Evolutionary conservation across 2,888 invertebrate genomes (phyloP), one percentile per base, ranked within the genome.

Genomic region (Xestia xanthographa): DNA sequence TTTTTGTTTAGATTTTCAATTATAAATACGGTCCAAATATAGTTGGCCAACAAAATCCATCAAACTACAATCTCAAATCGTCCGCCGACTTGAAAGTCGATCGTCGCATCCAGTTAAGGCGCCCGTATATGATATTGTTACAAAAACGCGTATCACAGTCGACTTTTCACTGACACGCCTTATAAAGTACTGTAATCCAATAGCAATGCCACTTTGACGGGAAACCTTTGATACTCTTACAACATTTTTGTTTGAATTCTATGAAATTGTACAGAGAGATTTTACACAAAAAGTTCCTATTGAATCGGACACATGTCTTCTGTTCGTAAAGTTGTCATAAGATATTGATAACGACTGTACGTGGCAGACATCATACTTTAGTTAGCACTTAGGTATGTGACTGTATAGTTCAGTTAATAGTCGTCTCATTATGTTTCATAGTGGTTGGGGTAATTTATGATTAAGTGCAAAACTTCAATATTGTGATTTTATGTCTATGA

Each of bases 91-190:
- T 91, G 95, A 95, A 95, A 95, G 95, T 91, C 88, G 92, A 91
- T 91, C 87, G 85, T 87, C 87, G 82, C 89, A 86, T 91, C 94
- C 93, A 92, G 93, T 93, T 94, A 94, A 92, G 93, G 93, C 89
- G 83, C 90, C 90, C 89, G 91, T 93, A 92, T 94, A 93, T 93
- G 92, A 94, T 94, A 95, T 94, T 94, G 92, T 95, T 92, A 91
- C 91, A 92, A 95, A 95, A 95, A 95, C 94, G 88, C 85, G 85
- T 86, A 91, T 91, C 86, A 89, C 87, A 82, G 90, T 89, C 92
- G 82, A 90, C 94, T 93, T 96, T 96, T 95, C 95, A 93, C 95
- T 93, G 87, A 81, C 92, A 91, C 88, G 80, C 96, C 95, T 91
- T 96, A 92, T 95, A 93, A 80, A 93, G 94, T 86, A 87, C 76